phyloP scores from a whole-genome alignment of 2,888 invertebrate species.

The Diploptera punctata region DNA sequence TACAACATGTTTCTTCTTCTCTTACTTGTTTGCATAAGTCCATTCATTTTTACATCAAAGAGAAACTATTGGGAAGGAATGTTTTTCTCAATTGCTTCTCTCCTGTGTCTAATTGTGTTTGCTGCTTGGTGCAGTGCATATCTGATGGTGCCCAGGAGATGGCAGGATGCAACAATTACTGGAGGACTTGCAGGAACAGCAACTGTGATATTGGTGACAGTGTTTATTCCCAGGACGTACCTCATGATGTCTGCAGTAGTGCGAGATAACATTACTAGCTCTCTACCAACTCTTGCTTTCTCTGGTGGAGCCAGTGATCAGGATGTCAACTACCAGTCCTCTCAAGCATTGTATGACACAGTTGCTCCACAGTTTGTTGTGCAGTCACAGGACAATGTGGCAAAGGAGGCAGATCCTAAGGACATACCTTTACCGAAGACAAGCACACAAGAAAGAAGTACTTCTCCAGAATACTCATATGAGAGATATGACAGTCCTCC shows the following conservation, averaged over 20 bases:
- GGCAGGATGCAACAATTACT: slow-evolving; percentile 63
- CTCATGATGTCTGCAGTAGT: slow-evolving; percentile 69
- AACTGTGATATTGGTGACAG: slow-evolving; percentile 65
- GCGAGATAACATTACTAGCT: slow-evolving; percentile 59
- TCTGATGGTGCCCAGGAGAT: slow-evolving; percentile 51
- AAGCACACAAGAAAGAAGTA: not conserved
- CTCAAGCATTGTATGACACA: slow-evolving; percentile 50
- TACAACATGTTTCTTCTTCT: slow-evolving; percentile 68
- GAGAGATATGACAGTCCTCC: slow-evolving; percentile 48
- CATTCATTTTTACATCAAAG: slow-evolving; percentile 67
- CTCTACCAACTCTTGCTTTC: slow-evolving; percentile 46
- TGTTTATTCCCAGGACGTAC: slow-evolving; percentile 74
- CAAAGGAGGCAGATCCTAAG: not conserved
- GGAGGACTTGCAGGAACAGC: slow-evolving; percentile 68
- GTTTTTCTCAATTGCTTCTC: slow-evolving; percentile 57
- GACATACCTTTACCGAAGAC: not conserved
- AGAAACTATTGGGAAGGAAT: slow-evolving; percentile 72
- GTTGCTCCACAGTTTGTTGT: slow-evolving; percentile 38
- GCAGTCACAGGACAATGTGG: slow-evolving; percentile 42
- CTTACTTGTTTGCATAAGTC: slow-evolving; percentile 63
- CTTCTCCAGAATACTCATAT: slow-evolving; percentile 46
- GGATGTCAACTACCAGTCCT: slow-evolving; percentile 45
- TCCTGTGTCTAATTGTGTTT: slow-evolving; percentile 65
- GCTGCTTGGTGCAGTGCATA: slow-evolving; percentile 65
- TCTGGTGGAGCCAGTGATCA: slow-evolving; percentile 37